A percentile compares a stretch with the other conserved stretches of the same genome.
Evolutionary conservation across 2,113 vertebrate species (phyloP).

Genomic region (Lycaon pictus): DNA sequence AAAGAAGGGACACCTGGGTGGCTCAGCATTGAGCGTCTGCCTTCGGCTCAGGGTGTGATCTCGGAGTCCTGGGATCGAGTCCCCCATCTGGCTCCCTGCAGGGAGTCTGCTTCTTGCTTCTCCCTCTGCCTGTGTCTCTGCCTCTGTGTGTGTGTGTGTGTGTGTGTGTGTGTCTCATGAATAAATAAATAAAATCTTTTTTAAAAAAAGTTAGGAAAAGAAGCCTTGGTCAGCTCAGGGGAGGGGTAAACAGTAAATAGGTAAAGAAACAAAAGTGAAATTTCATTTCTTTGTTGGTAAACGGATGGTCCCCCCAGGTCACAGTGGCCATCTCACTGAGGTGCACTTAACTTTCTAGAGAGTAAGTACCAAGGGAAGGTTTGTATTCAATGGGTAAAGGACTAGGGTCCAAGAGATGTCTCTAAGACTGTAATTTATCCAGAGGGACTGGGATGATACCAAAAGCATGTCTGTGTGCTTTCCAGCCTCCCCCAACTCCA

Average conservation of each 20-base stretch:
- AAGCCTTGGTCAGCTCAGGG: background rate
- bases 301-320: background rate
- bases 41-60: no score
- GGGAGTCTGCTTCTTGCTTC: no score
- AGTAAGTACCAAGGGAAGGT: background rate
- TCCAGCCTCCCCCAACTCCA: background rate
- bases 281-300: background rate
- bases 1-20: background rate
- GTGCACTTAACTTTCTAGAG: background rate
- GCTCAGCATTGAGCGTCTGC: no score
- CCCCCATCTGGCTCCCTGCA: no score
- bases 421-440: background rate
- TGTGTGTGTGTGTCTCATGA: no score
- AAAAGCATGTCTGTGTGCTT: background rate
- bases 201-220: constrained; percentile 1
- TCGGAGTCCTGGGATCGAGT: no score
- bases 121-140: no score
- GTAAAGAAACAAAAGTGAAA: background rate
- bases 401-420: background rate
- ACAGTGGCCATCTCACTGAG: background rate
- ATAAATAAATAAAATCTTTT: no score
- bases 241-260: background rate
- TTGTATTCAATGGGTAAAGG: background rate
- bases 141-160: no score
- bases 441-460: no score